Base-by-base conservation (phyloP, 1,140 invertebrate genomes). In the Cydia strobilella region DNA sequence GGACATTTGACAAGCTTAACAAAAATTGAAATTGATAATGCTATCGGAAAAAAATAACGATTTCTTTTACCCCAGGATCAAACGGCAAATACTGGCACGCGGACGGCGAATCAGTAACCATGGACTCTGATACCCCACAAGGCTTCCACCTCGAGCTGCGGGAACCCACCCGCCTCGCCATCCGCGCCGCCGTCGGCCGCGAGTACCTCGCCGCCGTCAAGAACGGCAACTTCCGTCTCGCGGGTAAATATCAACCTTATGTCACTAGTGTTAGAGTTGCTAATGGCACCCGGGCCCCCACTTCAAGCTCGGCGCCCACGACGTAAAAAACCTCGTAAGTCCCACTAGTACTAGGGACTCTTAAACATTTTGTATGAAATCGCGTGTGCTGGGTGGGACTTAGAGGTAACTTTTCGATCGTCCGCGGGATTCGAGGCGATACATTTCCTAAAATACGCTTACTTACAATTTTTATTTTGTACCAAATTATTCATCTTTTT, bases 31-130 rank as follows among this genome's bases (percentile, higher is more conserved):
- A 4, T 27, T 27, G 27, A 4, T 27, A 2, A 27, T 31, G 31
- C 5, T 31, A 31, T 31, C 31, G 6, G 5, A 31, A 31, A 6
- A 39, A 39, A 39, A n/a, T n/a, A n/a, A n/a, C n/a, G 35, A 59
- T n/a, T 20, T 59, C 72, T 51, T 39, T 73, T 39, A 42, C 73
- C 15, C 20, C 84, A 98, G 98, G 97, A 83, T 96, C 97, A 90
- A 98, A 98, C 93, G 96, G 97, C 82, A 98, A 98, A 91, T 99
- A 98, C 92, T 98, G 97, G 98, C 96, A 97, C 88, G 95, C 97
- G 54, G 96, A 97, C 83, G 96, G 96, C 81, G 98, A 99, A 91
- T 95, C 95, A 65, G 96, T 99, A 20, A 96, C 95, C 13, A 97
- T 97, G 51, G 97, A 98, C 87, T 95, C 97, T 10, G 97, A 98